Percentiles rank a stretch among this genome's conserved stretches.
Evolutionary conservation across 2,888 invertebrate species (phyloP).

Genomic region (Protophormia terraenovae): DNA sequence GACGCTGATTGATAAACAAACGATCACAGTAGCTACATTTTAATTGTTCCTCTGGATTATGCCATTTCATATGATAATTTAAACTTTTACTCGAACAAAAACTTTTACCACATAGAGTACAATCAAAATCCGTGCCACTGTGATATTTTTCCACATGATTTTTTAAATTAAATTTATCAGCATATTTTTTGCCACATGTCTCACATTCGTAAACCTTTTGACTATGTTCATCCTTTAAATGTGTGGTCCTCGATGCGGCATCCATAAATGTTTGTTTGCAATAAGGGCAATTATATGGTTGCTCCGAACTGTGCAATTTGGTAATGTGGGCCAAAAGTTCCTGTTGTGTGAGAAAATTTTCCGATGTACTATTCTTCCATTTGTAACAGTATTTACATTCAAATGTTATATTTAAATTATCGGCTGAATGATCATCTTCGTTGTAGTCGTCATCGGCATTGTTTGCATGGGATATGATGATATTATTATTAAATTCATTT

Average conservation of each 20-base stretch:
- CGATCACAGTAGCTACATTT: constrained; percentile 76
- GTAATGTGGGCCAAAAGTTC: constrained; percentile 74
- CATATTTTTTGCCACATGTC: constrained; percentile 76
- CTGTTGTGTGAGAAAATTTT: constrained; percentile 73
- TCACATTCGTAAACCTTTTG: constrained; percentile 74
- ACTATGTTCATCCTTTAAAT: constrained; percentile 75
- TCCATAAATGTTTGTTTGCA: constrained; percentile 74
- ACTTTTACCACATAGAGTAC: constrained; percentile 75
- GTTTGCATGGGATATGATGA: not conserved
- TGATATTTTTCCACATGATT: constrained; percentile 78
- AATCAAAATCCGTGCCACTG: constrained; percentile 77
- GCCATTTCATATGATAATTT: constrained; percentile 78
- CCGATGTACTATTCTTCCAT: constrained; percentile 67
- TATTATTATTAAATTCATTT: not conserved
- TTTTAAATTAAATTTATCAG: constrained; percentile 76
- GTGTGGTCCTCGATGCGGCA: constrained; percentile 77
- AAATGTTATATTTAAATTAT: constrained; percentile 65
- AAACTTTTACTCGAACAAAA: constrained; percentile 77
- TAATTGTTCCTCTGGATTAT: constrained; percentile 75
- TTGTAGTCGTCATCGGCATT: constrained; percentile 26
- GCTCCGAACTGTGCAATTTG: constrained; percentile 72
- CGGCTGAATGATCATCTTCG: constrained; percentile 48
- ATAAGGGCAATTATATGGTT: constrained; percentile 76
- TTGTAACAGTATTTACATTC: constrained; percentile 76
- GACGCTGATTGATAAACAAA: constrained; percentile 76